Conservation (phyloP, 2,888 invertebrate species). For the Leptinotarsa peninsularis region DNA sequence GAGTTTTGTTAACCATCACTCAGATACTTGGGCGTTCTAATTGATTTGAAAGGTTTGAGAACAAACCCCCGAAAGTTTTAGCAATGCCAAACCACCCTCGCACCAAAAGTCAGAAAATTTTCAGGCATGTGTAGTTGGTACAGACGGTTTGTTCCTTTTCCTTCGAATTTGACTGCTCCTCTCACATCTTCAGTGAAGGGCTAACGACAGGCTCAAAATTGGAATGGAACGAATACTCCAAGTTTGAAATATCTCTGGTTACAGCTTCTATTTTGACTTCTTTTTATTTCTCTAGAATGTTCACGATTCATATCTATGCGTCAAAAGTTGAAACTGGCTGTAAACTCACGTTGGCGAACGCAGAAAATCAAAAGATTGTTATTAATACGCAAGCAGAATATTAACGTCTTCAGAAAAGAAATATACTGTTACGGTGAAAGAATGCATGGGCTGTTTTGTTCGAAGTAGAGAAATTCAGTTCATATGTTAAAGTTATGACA, state of each 20-base stretch:
- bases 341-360: background rate
- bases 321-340: background rate
- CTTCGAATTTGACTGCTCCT: background rate
- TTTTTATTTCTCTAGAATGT: constrained; percentile 40
- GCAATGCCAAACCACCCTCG: background rate
- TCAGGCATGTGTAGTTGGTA: background rate
- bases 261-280: constrained; percentile 39
- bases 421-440: background rate
- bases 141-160: background rate
- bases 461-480: background rate
- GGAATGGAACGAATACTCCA: background rate
- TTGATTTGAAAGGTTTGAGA: background rate
- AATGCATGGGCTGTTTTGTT: background rate
- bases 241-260: constrained; percentile 28
- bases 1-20: background rate
- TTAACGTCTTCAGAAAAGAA: background rate
- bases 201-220: background rate
- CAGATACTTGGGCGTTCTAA: background rate
- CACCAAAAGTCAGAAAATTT: background rate
- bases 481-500: background rate
- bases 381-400: background rate
- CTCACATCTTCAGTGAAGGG: background rate
- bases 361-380: background rate
- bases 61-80: background rate
- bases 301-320: background rate